Conservation (phyloP, 2,113 vertebrate genomes). For the Macquaria ambigua region DNA sequence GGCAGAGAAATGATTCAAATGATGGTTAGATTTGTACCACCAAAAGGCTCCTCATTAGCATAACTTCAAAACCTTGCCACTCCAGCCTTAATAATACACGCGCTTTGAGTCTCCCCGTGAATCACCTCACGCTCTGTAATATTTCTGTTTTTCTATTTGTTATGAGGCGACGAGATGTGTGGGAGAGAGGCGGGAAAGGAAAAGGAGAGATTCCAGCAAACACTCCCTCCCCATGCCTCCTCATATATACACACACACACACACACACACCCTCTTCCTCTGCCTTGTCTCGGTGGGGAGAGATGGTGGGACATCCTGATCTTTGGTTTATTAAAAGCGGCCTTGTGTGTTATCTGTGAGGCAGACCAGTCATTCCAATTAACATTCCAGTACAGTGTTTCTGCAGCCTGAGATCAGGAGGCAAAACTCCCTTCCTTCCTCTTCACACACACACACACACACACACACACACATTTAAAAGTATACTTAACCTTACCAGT, state of each 20-base stretch:
- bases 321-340: slow-evolving; percentile 68
- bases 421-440: slow-evolving; percentile 36
- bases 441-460: background rate
- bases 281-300: background rate
- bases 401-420: slow-evolving; percentile 56
- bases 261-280: slow-evolving; percentile 6
- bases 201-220: slow-evolving; percentile 30
- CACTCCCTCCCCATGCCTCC: background rate
- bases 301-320: slow-evolving; percentile 63
- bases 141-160: slow-evolving; percentile 61
- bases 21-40: slow-evolving; percentile 67
- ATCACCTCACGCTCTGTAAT: slow-evolving; percentile 56
- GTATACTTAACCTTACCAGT: background rate
- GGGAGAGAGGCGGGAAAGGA: slow-evolving; percentile 25
- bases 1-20: slow-evolving; percentile 69
- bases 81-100: slow-evolving; percentile 72
- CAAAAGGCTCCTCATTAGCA: slow-evolving; percentile 72
- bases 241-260: slow-evolving; percentile 1
- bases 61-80: slow-evolving; percentile 70
- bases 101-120: slow-evolving; percentile 58
- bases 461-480: slow-evolving; percentile 13
- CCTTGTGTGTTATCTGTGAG: slow-evolving; percentile 74
- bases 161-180: slow-evolving; percentile 44
- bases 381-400: slow-evolving; percentile 75
- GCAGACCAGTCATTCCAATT: slow-evolving; percentile 75